These are phyloP conservation scores for Psittacula echo DNA, from an alignment of 2,797 vertebrate genomes.

Conservation along the genomic window DNA sequence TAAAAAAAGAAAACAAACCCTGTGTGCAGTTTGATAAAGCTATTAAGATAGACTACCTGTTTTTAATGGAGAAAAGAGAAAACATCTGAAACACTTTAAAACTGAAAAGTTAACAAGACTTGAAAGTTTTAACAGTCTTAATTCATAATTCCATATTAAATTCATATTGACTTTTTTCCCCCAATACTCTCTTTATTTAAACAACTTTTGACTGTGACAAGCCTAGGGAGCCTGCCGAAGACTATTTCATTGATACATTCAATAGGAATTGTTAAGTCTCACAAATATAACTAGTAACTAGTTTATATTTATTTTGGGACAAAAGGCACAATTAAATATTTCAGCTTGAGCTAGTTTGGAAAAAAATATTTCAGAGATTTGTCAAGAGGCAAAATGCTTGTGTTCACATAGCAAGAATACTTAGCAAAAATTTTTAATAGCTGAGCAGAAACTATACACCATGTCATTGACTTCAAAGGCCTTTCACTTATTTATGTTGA, in stretches of 20 bases:
- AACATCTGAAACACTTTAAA: neutral
- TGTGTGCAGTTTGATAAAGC: neutral
- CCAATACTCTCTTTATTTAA: neutral
- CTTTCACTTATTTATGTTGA: neutral
- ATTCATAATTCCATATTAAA: conserved; percentile 29
- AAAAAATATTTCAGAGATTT: neutral
- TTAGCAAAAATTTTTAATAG: neutral
- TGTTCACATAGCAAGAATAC: neutral
- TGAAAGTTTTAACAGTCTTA: conserved; percentile 1
- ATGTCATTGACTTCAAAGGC: neutral
- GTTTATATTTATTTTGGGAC: neutral
- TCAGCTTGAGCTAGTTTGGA: neutral
- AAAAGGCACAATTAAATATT: neutral
- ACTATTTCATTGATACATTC: neutral
- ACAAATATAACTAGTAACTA: neutral
- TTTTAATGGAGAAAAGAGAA: neutral
- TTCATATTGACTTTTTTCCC: conserved; percentile 6
- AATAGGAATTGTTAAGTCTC: neutral
- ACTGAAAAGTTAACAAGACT: neutral
- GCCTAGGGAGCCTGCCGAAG: neutral
- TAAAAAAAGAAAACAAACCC: neutral
- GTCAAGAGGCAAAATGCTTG: neutral
- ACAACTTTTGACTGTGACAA: neutral
- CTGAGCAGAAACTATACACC: neutral
- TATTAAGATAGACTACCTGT: neutral